A percentile compares a stretch with the other conserved stretches of the same genome.
Conservation (phyloP, 2,113 vertebrate species). For the Sinocyclocheilus grahami region DNA sequence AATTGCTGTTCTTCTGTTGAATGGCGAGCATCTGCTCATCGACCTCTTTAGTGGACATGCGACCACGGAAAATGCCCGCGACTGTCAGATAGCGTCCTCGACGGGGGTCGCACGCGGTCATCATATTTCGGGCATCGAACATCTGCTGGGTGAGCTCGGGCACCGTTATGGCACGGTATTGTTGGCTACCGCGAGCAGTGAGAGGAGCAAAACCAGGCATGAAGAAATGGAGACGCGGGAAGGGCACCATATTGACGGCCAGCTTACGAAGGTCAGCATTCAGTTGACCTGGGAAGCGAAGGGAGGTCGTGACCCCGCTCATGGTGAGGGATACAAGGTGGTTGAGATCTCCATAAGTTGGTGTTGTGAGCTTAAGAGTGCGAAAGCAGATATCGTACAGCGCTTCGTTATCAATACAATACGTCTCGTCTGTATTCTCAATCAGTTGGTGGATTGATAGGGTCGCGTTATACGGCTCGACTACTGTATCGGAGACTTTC, state of each 20-base stretch:
- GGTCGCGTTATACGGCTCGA: slow-evolving; percentile 95
- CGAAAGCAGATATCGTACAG: slow-evolving; percentile 95
- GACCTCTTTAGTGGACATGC: slow-evolving; percentile 93
- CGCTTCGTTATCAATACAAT: slow-evolving; percentile 96
- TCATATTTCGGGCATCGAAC: slow-evolving; percentile 94
- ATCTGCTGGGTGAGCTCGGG: slow-evolving; percentile 97
- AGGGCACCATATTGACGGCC: slow-evolving; percentile 98
- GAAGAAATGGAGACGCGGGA: slow-evolving; percentile 96
- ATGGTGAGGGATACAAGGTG: slow-evolving; percentile 93
- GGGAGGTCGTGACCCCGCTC: slow-evolving; percentile 94
- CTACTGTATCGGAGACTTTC: slow-evolving; percentile 94
- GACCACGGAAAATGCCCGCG: slow-evolving; percentile 89
- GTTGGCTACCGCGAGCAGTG: slow-evolving; percentile 83
- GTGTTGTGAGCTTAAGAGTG: slow-evolving; percentile 86
- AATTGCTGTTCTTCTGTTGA: slow-evolving; percentile 86
- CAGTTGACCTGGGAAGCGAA: slow-evolving; percentile 94
- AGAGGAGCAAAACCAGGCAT: slow-evolving; percentile 92
- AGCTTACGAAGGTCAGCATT: slow-evolving; percentile 95
- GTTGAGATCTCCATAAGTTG: slow-evolving; percentile 92
- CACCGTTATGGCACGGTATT: slow-evolving; percentile 87
- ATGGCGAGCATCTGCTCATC: slow-evolving; percentile 90
- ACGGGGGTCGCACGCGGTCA: slow-evolving; percentile 92
- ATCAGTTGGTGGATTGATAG: slow-evolving; percentile 91
- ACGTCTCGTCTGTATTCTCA: slow-evolving; percentile 89
- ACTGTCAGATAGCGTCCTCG: slow-evolving; percentile 91